Base-by-base conservation (phyloP, 2,797 vertebrate species). In the Myiothlypis chrysogaster region DNA sequence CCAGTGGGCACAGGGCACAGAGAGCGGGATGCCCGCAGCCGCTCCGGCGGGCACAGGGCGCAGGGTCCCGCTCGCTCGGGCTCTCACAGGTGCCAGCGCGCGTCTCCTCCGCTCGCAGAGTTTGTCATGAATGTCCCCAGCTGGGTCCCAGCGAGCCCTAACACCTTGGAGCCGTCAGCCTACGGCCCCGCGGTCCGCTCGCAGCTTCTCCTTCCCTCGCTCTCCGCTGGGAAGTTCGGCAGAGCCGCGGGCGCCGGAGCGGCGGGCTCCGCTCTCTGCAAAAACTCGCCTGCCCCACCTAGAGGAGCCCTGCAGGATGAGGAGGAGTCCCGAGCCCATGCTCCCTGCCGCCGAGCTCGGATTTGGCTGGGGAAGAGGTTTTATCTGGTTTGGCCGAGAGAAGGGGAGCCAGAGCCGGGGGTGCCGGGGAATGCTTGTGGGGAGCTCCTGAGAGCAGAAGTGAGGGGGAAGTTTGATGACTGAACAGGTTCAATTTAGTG, bases 261-360 rank as follows among this genome's bases (percentile, higher is more conserved):
- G 79, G 69, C 52, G 79, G 68, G 87, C 85, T 94, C 82, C 43
- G 15, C 83, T 81, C 41, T 72, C 70, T 64, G 87, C 18, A 21
- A 53, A 94, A 94, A 97, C 97, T 97, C 97, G 59, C 96, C 95
- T 85, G 63, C 97, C 92, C 98, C 98, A 97, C 78, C 98, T 98
- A 98, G 98, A 96, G 98, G 98, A 88, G 80, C 81, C 32, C 68
- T 10, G 87, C 46, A 44, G 96, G 63, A 94, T 61, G 77, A 83
- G 65, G 87, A 83, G 59, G 83, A 41, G 66, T 63, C 16, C 43
- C 10, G 4, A 46, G 32, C 5, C 71, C 59, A 28, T 47, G 17
- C 52, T 64, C 2, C 28, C 60, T 25, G 4, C 61, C 2, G n/a
- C 15, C 3, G 14, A 23, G 16, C 39, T 43, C 6, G 12, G 19